Conservation (phyloP, 2,888 invertebrate genomes). For the Pocota personata region DNA sequence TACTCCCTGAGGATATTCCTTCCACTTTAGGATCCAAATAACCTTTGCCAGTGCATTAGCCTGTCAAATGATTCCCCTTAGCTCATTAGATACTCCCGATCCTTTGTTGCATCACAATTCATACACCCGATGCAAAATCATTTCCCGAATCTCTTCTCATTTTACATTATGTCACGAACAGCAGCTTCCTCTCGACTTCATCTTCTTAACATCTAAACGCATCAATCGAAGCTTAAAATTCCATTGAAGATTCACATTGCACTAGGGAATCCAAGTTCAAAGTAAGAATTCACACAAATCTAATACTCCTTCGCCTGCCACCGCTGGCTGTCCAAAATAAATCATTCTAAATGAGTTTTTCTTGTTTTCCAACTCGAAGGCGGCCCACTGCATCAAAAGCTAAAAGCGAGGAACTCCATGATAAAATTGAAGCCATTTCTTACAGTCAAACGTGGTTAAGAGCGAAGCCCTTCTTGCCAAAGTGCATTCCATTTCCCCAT, state of each 20-base stretch:
- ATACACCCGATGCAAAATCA: neutral
- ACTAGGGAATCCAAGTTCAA: conserved; percentile 23
- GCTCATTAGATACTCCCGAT: conserved; percentile 2
- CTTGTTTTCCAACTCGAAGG: conserved; percentile 31
- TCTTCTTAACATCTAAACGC: conserved; percentile 32
- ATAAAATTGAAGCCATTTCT: conserved; percentile 59
- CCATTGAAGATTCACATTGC: conserved; percentile 29
- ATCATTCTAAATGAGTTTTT: conserved; percentile 71
- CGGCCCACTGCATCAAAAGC: conserved; percentile 15
- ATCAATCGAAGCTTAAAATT: conserved; percentile 55
- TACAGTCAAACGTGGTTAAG: conserved; percentile 69
- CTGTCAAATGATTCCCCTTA: neutral
- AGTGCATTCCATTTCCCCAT: conserved; percentile 53
- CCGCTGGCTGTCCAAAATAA: conserved; percentile 38
- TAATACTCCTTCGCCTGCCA: neutral
- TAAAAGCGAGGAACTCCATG: conserved; percentile 9
- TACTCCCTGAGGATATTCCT: too few species aligned
- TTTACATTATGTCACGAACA: conserved; percentile 53
- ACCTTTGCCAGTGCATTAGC: neutral
- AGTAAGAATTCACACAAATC: conserved; percentile 24
- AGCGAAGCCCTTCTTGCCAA: conserved; percentile 9
- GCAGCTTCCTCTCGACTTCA: conserved; percentile 28
- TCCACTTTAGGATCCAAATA: neutral
- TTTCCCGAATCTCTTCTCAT: conserved; percentile 25
- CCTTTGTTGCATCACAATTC: neutral